A percentile compares a stretch with the other conserved stretches of the same genome.
phyloP scores from a whole-genome alignment of 2,888 invertebrate genomes.

The Ochropleura plecta region DNA sequence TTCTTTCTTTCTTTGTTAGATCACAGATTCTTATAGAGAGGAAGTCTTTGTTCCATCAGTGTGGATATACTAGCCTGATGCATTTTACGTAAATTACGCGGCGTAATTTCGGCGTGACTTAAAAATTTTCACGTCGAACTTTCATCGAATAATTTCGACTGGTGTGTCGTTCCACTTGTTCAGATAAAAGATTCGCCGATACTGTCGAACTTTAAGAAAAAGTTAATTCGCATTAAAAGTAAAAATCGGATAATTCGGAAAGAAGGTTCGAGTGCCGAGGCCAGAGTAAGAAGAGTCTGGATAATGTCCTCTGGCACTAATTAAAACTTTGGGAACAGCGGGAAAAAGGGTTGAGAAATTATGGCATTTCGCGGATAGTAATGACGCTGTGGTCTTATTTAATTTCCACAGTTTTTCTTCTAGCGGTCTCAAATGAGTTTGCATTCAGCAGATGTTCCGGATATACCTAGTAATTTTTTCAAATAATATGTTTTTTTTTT shows the following conservation, averaged over 20 bases:
- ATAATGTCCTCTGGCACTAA: conserved; percentile 90
- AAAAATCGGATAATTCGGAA: conserved; percentile 80
- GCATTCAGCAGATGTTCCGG: conserved; percentile 5
- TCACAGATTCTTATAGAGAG: no score
- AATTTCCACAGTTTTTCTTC: conserved; percentile 84
- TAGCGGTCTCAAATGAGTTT: conserved; percentile 70
- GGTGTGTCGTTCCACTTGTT: neutral
- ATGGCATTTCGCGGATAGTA: conserved; percentile 86
- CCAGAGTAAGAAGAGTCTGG: conserved; percentile 82
- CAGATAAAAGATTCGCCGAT: conserved; percentile 59
- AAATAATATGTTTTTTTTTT: no score
- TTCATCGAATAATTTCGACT: neutral
- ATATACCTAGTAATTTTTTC: neutral
- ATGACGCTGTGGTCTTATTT: conserved; percentile 83
- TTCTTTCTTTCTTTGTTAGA: no score
- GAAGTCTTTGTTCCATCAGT: no score
- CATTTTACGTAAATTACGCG: neutral
- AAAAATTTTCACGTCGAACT: neutral
- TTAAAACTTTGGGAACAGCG: conserved; percentile 88
- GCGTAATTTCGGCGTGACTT: neutral
- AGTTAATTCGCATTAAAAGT: conserved; percentile 76
- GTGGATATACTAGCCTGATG: no score
- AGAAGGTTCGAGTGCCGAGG: conserved; percentile 76
- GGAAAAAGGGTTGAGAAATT: conserved; percentile 88
- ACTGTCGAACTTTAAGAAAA: conserved; percentile 71